These are phyloP conservation scores for Vandiemenella viatica DNA, from an alignment of 2,888 invertebrate species.

Conservation along the genomic window DNA sequence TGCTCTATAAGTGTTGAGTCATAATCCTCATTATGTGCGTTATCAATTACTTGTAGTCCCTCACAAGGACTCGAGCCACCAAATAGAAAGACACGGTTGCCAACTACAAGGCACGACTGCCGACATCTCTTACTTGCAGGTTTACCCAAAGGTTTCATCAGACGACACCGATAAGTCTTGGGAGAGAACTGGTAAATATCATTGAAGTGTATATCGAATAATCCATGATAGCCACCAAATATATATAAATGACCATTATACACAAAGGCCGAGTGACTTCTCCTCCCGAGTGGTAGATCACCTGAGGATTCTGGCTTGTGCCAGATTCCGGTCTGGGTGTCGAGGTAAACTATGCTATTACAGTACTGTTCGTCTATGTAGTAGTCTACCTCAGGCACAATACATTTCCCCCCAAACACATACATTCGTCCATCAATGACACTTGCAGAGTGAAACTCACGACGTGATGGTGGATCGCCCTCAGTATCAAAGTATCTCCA, in stretches of 20 bases:
- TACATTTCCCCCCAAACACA: slow-evolving; percentile 79
- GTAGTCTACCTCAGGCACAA: slow-evolving; percentile 45
- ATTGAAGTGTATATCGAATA: background rate
- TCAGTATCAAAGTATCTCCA: slow-evolving; percentile 51
- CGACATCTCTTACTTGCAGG: background rate
- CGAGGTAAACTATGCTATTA: slow-evolving; percentile 57
- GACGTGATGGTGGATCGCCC: slow-evolving; percentile 44
- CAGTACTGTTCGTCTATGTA: slow-evolving; percentile 61
- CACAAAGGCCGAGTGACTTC: slow-evolving; percentile 87
- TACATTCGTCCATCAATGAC: slow-evolving; percentile 66
- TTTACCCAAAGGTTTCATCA: background rate
- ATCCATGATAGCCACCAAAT: background rate
- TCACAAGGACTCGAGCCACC: background rate
- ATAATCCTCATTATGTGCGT: background rate
- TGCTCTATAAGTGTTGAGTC: background rate
- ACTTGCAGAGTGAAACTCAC: slow-evolving; percentile 82
- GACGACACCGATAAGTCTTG: background rate
- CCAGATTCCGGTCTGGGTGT: slow-evolving; percentile 59
- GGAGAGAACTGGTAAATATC: background rate
- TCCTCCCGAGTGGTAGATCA: slow-evolving; percentile 55
- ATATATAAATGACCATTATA: slow-evolving; percentile 8
- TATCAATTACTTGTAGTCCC: too few relatives aligned
- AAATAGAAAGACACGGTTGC: background rate
- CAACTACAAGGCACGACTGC: background rate
- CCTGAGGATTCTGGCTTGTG: slow-evolving; percentile 42